These are phyloP conservation scores for Dorcus hopei DNA, from an alignment of 2,888 invertebrate genomes.

Conservation along the genomic window DNA sequence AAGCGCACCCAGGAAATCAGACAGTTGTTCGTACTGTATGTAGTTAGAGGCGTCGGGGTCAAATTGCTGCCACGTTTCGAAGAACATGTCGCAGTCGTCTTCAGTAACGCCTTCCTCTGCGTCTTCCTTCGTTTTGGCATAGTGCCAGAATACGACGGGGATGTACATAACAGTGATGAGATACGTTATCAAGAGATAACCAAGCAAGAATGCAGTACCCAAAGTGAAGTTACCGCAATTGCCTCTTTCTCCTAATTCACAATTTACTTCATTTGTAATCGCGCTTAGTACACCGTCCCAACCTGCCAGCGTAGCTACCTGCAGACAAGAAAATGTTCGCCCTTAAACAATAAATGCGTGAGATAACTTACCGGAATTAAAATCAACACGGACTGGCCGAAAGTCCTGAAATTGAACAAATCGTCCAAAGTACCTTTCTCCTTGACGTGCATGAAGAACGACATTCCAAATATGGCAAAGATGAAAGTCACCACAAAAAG, in stretches of 20 bases:
- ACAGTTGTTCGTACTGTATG: conserved; percentile 90
- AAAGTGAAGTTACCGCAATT: conserved; percentile 93
- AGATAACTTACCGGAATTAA: conserved; percentile 77
- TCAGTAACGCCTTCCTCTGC: conserved; percentile 95
- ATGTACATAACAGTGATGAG: conserved; percentile 99
- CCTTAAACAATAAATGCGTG: not conserved
- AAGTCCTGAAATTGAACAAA: conserved; percentile 98
- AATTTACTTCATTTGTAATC: conserved; percentile 93
- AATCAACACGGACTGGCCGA: conserved; percentile 96
- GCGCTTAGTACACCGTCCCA: conserved; percentile 96
- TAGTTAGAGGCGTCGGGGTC: conserved; percentile 98
- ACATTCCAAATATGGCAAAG: conserved; percentile 99
- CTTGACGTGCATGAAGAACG: conserved; percentile 98
- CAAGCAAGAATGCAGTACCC: conserved; percentile 91
- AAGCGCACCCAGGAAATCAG: conserved; percentile 92
- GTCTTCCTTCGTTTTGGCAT: conserved; percentile 94
- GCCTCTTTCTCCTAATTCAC: conserved; percentile 81
- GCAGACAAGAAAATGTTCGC: conserved; percentile 24
- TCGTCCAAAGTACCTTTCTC: conserved; percentile 92
- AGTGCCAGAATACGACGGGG: conserved; percentile 98
- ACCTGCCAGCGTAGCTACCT: conserved; percentile 97
- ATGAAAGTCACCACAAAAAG: conserved; percentile 99
- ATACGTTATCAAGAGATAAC: conserved; percentile 97
- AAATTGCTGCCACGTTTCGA: conserved; percentile 99
- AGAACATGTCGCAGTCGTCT: conserved; percentile 99